Evolutionary conservation across 2,797 vertebrate species (phyloP).

Genomic region (Sebastes oblongus): DNA sequence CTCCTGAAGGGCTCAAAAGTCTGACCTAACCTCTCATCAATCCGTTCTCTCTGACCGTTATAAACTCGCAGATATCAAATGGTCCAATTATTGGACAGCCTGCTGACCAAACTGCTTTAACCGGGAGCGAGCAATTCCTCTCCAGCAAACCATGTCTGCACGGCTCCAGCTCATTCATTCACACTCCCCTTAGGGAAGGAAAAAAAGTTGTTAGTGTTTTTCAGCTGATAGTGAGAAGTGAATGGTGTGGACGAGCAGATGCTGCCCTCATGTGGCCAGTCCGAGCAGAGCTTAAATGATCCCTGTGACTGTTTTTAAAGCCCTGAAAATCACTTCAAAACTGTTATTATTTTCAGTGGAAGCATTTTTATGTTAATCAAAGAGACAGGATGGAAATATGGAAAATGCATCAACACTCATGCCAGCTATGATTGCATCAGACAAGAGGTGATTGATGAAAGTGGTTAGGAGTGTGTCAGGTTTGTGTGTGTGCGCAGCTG

Average conservation of each 20-base stretch:
- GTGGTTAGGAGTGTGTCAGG: constrained; percentile 7
- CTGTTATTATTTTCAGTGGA: not conserved
- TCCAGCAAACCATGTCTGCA: constrained; percentile 18
- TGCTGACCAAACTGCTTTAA: constrained; percentile 32
- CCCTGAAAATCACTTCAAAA: not conserved
- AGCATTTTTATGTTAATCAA: constrained; percentile 15
- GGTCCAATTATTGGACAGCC: constrained; percentile 20
- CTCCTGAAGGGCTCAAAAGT: not conserved
- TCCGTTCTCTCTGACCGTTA: not conserved
- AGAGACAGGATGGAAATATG: constrained; percentile 29
- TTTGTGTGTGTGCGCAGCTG: not conserved
- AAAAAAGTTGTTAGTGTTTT: not conserved
- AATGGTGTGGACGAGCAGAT: constrained; percentile 9
- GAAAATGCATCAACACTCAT: constrained; percentile 18
- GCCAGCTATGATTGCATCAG: constrained; percentile 33
- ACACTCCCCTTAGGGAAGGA: not conserved
- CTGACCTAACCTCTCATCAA: not conserved
- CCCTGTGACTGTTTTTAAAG: not conserved
- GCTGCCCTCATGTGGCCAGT: constrained; percentile 73
- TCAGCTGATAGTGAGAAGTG: not conserved
- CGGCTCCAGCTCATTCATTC: constrained; percentile 2
- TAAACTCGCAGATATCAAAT: constrained; percentile 38
- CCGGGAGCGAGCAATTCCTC: constrained; percentile 1
- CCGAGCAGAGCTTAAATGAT: not conserved
- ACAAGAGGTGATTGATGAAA: constrained; percentile 43